Evolutionary conservation across 2,888 invertebrate species (phyloP), one percentile per base, ranked within the genome.

Genomic region (Eilema depressum): DNA sequence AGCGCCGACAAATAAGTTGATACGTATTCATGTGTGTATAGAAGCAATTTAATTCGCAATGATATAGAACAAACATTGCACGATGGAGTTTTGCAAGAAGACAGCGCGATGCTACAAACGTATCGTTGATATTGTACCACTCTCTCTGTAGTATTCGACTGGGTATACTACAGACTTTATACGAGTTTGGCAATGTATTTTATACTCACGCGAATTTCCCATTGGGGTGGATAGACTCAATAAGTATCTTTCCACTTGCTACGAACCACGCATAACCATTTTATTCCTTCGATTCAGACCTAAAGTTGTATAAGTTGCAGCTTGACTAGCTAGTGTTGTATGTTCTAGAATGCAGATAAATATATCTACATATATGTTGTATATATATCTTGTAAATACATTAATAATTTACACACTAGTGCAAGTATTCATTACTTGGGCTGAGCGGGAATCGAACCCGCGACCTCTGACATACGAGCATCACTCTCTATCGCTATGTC

Each of bases 41-140:
- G 59, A 14, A 59, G 59, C 17, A 59, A 26, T 53, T 53, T 53
- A 53, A 53, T n/a, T 53, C 8, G 4, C n/a, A n/a, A n/a, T 5
- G 20, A 47, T 26, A 59, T 25, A 26, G 5, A 59, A 59, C 14
- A 28, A 59, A 26, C 59, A 26, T 20, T 26, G 59, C 25, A 59
- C 17, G 28, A 28, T 17, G 12, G 57, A n/a, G 41, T 56, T 59
- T 59, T 53, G 30, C 47, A 28, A 53, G 63, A 61, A 66, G 63
- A 53, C 33, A 20, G 23, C 57, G 56, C 64, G 60, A 57, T 66
- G 62, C 59, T 59, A 56, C 61, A 56, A 63, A 66, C 63, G 41
- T 68, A 28, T 64, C 63, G 66, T 68, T 70, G 66, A 73, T 69
- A 66, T 73, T 67, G 65, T 65, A 70, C 70, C 57, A 68, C 67